phyloP scores from a whole-genome alignment of 1,140 invertebrate genomes.

The Metaphire vulgaris region DNA sequence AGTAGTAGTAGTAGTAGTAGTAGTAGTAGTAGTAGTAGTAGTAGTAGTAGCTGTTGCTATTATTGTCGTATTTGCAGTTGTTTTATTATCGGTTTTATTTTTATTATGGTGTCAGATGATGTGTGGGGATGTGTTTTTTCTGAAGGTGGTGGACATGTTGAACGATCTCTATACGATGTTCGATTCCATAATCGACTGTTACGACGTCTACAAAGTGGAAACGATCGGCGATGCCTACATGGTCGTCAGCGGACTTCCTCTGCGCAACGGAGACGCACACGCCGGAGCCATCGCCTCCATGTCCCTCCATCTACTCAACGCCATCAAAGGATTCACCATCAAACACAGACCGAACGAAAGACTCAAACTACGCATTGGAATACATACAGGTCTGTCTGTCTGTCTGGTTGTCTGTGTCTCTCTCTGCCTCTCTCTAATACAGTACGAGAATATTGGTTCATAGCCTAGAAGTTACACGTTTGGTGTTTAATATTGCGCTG shows the following conservation, averaged over 20 bases:
- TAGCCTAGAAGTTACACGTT: neutral
- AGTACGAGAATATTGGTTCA: neutral
- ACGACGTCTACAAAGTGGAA: conserved; percentile 85
- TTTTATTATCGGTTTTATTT: too few relatives aligned
- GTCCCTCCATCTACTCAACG: conserved; percentile 75
- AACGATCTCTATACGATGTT: conserved; percentile 95
- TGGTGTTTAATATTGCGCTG: neutral
- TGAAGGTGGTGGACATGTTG: conserved; percentile 87
- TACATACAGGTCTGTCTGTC: conserved; percentile 72
- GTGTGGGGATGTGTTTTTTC: too few relatives aligned
- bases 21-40: too few relatives aligned
- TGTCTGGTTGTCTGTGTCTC: neutral
- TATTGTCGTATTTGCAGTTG: too few relatives aligned
- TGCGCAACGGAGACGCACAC: conserved; percentile 60
- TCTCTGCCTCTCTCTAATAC: neutral
- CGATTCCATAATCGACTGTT: conserved; percentile 91
- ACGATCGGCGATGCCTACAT: conserved; percentile 51
- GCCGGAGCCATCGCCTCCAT: conserved; percentile 78
- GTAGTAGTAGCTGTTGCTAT: too few relatives aligned
- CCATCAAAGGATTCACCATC: conserved; percentile 77
- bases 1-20: too few relatives aligned
- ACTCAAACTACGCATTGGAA: conserved; percentile 84
- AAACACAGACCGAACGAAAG: conserved; percentile 74
- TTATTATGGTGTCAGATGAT: too few relatives aligned
- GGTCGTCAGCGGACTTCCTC: conserved; percentile 50